Percentiles rank a stretch among this genome's conserved stretches.
Evolutionary conservation across 2,888 invertebrate genomes (phyloP).

Genomic region (Leptopilina syphax): DNA sequence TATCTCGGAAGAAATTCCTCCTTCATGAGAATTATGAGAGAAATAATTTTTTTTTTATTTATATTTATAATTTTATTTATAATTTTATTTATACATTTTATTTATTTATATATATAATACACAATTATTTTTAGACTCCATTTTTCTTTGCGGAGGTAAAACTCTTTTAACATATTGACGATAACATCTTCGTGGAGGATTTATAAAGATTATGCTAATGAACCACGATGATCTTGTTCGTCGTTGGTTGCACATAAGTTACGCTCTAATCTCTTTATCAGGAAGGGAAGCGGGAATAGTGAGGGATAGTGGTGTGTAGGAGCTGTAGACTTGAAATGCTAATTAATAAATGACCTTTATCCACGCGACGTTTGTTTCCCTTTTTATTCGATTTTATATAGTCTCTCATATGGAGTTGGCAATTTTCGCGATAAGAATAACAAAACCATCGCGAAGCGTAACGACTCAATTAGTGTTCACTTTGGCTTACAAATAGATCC

Average conservation of each 20-base stretch:
- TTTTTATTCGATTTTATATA: conserved; percentile 30
- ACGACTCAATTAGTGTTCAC: conserved; percentile 27
- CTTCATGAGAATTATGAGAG: background rate
- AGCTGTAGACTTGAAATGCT: conserved; percentile 10
- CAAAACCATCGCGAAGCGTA: conserved; percentile 7
- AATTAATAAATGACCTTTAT: conserved; percentile 39
- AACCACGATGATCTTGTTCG: conserved; percentile 64
- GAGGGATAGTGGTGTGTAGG: background rate
- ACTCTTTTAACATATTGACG: conserved; percentile 57
- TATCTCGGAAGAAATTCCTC: no score
- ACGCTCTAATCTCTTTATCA: conserved; percentile 67
- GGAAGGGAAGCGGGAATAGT: conserved; percentile 1
- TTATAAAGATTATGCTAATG: conserved; percentile 73
- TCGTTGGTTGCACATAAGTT: conserved; percentile 61
- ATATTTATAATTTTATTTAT: no score
- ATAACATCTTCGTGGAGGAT: conserved; percentile 66
- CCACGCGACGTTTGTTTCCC: conserved; percentile 35
- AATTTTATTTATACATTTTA: no score
- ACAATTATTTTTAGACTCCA: background rate
- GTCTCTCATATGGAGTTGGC: background rate
- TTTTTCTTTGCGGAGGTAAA: background rate
- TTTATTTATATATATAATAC: no score
- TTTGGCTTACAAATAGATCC: conserved; percentile 21
- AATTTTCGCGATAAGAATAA: conserved; percentile 30
- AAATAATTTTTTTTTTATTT: background rate